Conservation (phyloP, 2,888 invertebrate species). For the Gisinianus flammeolus region DNA sequence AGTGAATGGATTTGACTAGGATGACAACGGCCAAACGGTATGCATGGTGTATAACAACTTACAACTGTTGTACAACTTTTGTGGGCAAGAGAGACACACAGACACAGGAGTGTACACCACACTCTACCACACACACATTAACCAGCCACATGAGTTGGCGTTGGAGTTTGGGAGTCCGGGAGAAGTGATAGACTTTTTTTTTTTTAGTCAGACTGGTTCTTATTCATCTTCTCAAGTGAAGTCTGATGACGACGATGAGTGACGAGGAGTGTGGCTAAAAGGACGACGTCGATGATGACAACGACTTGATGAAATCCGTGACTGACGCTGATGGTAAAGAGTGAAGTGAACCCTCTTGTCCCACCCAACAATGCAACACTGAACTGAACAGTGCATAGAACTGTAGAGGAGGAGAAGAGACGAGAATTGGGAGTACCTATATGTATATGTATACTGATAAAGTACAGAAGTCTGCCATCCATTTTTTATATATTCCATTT, state of each 20-base stretch:
- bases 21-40: constrained; percentile 10
- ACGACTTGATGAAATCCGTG: constrained; percentile 19
- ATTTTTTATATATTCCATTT: neutral
- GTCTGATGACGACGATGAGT: constrained; percentile 21
- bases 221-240: constrained; percentile 22
- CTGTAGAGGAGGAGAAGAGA: too few relatives aligned
- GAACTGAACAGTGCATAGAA: neutral
- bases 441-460: too few relatives aligned
- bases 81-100: neutral
- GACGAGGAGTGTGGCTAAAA: constrained; percentile 41
- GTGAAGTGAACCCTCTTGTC: constrained; percentile 37
- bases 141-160: neutral
- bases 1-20: constrained; percentile 43
- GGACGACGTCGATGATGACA: constrained; percentile 33
- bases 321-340: constrained; percentile 35
- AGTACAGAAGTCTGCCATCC: neutral
- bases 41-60: neutral
- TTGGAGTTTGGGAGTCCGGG: neutral
- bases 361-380: constrained; percentile 1
- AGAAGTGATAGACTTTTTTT: constrained; percentile 17
- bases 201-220: neutral
- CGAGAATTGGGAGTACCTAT: too few relatives aligned
- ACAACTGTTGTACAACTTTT: neutral
- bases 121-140: neutral
- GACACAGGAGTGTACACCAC: neutral